These are phyloP conservation scores for Palythoa grandiflora DNA, from an alignment of 92 coral and sea anemone genomes.

Conservation along the genomic window DNA sequence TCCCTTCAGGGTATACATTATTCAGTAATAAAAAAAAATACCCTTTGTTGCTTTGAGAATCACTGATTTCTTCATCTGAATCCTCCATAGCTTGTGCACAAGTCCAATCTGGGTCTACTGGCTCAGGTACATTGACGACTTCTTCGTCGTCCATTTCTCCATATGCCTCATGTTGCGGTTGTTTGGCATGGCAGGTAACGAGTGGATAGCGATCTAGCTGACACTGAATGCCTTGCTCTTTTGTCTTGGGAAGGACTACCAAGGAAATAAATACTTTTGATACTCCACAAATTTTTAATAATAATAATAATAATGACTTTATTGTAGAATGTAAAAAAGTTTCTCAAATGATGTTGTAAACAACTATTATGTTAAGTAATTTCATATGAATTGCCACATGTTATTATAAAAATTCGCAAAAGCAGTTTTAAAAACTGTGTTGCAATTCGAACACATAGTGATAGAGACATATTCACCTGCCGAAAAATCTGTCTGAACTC, in stretches of 20 bases:
- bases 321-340: neutral
- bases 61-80: neutral
- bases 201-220: neutral
- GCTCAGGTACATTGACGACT: neutral
- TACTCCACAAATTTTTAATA: neutral
- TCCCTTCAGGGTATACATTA: neutral
- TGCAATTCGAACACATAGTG: neutral
- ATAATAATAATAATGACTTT: neutral
- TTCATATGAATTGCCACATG: neutral
- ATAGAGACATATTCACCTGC: neutral
- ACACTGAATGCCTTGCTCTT: conserved; percentile 21
- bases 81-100: neutral
- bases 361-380: neutral
- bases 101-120: neutral
- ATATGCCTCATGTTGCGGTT: neutral
- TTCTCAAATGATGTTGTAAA: neutral
- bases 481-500: conserved; percentile 2
- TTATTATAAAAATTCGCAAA: neutral
- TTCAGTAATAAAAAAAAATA: neutral
- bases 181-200: neutral
- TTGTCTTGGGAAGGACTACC: conserved; percentile 17
- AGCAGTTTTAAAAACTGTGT: neutral
- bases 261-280: conserved; percentile 4
- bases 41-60: conserved; percentile 6
- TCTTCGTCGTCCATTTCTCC: neutral